Evolutionary conservation across 2,888 invertebrate genomes (phyloP), one percentile per base, ranked within the genome.

Genomic region (Andrena bicolor): DNA sequence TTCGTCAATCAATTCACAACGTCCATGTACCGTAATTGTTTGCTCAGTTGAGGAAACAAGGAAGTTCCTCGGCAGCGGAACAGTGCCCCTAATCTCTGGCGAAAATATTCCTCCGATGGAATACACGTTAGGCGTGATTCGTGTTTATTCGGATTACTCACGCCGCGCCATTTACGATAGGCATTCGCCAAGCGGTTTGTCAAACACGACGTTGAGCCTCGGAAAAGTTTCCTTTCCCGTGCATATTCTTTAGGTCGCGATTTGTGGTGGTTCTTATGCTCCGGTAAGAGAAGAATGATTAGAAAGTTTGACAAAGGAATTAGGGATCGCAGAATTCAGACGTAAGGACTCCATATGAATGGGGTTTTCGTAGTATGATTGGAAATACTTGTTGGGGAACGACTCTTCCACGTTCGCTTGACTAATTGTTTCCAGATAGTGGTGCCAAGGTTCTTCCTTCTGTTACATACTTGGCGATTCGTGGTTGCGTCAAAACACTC

Each of bases 61-160:
- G 7, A n/a, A 51, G 20, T 2, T 20, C 20, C n/a, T 51, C 51
- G 20, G 51, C 20, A 20, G 20, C n/a, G 20, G n/a, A 51, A 20
- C 49, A 49, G 10, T 20, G 30, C 3, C 10, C 6, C 30, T 60
- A 8, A 49, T 48, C 32, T 63, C 23, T 2, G 28, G 65, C 30
- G 41, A 65, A 74, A 66, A 20, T 48, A 23, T 63, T 63, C 35
- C n/a, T 41, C 48, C 8, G 41, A 5, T 13, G 13, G 30, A 10
- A 23, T 23, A 6, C 28, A 56, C 30, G 35, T 16, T 2, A 7
- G n/a, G 23, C 26, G 53, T 2, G 41, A 56, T 23, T 68, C 13
- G n/a, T 60, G 48, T 65, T 60, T 51, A 13, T 58, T 65, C 28
- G n/a, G 53, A 71, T 76, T 71, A 76, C 48, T 65, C 65, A 56